Base-by-base conservation (phyloP, 2,888 invertebrate genomes). In the Brachylomia viminalis region DNA sequence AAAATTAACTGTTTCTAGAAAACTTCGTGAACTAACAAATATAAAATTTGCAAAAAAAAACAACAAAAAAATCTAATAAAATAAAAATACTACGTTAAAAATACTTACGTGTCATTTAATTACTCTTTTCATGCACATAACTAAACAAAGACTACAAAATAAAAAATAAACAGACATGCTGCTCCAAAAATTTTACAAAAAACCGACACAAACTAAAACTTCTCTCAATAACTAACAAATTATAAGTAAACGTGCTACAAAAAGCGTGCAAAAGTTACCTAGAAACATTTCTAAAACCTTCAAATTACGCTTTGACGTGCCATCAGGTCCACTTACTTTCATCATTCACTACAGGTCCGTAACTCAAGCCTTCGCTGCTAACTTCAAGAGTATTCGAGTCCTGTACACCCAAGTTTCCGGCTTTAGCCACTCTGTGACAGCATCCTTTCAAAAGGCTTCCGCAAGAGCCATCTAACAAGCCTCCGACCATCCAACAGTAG, bases 401-500 rank as follows among this genome's bases (percentile, higher is more conserved):
- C 91, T 97, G 97, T 77, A 97, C 97, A 85, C 97, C 97, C 75
- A 97, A 95, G 15, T 96, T 90, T 77, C 97, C 97, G 80, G 97
- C 97, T 92, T 98, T 98, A 23, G 98, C 97, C 77, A 97, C 97
- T 94, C 98, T 98, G 93, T 98, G 98, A 95, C 99, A 99, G 97
- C 99, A 99, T 86, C 98, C 98, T 92, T 98, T 98, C 88, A 99
- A 97, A 86, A 99, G 97, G 83, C 98, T 98, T 87, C 98, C 98
- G 94, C 99, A 99, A 85, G 98, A 97, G 86, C 98, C 98, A 91
- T 98, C 98, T 91, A 99, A 97, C 77, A 98, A 97, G 79, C 99
- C 99, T 88, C 98, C 98, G 80, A 98, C 97, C 97, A 99, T 97
- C 99, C 99, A 99, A 96, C 99, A 99, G 95, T 98, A 97, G 91